Conservation (phyloP, 2,797 vertebrate genomes). For the Poecilia gillii region DNA sequence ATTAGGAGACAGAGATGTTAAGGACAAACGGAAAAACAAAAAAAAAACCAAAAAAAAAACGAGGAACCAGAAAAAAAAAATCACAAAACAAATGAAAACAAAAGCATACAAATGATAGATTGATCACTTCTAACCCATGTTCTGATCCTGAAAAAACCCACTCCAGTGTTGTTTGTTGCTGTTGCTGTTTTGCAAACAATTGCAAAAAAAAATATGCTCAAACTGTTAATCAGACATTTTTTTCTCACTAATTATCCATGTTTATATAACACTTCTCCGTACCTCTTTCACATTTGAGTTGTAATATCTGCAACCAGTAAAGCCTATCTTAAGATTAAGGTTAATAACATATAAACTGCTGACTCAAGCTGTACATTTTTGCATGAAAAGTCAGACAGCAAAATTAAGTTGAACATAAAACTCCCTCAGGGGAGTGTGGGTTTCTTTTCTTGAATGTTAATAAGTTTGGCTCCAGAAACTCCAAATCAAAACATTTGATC, state of each 20-base stretch:
- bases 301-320: not conserved
- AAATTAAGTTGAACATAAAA: slow-evolving; percentile 33
- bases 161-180: not conserved
- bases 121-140: not conserved
- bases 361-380: not conserved
- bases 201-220: not conserved
- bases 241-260: not conserved
- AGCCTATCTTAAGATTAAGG: not conserved
- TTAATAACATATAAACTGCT: slow-evolving; percentile 23
- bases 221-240: not conserved
- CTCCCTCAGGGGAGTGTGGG: slow-evolving; percentile 22
- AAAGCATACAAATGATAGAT: not conserved
- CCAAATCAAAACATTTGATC: slow-evolving; percentile 28
- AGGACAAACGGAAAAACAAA: not conserved
- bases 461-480: slow-evolving; percentile 32
- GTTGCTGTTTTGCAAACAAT: not conserved
- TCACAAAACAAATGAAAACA: not conserved
- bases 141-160: not conserved
- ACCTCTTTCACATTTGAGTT: not conserved
- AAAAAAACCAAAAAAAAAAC: not conserved
- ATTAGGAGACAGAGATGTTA: not conserved
- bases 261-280: not conserved
- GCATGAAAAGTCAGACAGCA: not conserved
- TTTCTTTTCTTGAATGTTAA: slow-evolving; percentile 36
- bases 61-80: not conserved